Evolutionary conservation across 2,113 vertebrate species (phyloP), one percentile per base, ranked within the genome.

Genomic region (Chamaea fasciata): DNA sequence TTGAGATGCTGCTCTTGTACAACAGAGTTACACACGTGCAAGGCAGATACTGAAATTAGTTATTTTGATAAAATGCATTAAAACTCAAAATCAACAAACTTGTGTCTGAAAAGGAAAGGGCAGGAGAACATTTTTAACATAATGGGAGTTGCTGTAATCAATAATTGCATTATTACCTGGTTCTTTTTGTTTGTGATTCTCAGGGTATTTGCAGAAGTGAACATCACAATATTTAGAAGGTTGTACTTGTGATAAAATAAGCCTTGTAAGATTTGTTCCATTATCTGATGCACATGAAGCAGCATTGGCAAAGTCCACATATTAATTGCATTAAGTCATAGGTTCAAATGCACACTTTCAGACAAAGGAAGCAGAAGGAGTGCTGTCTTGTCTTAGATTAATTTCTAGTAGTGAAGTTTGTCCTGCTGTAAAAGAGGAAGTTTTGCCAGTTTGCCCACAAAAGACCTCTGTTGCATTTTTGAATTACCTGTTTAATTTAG

Each of bases 131-230:
- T 55, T 87, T 89, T 56, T 26, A 69, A 42, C 8, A 2, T 47
- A 30, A 30, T 22, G 9, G 9, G 10, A 92, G 4, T 15, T 68
- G 30, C 24, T 69, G 30, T 77, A 52, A 26, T 87, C 7, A 56
- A 2, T 65, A 62, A 39, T 56, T 3, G 3, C 46, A 41, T 3
- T 10, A 13, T 31, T 52, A 39, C 0, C 0, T 30, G 11, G 5
- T 33, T 74, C 27, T 74, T 53, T 67, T 37, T 5, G 7, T 35
- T 18, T 74, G 16, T 65, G 13, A 5, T 41, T 87, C 27, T 52
- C 16, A 13, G 19, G n/a, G 12, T 37, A 42, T 37, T 73, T 53
- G 7, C 41, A 59, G 49, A 86, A 83, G 20, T 13, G 24, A 20
- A 41, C 6, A 27, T 50, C 22, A 20, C 24, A 33, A 3, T 82